Evolutionary conservation across 2,888 invertebrate species (phyloP), one percentile per base, ranked within the genome.

Genomic region (Drosophila seclusa): DNA sequence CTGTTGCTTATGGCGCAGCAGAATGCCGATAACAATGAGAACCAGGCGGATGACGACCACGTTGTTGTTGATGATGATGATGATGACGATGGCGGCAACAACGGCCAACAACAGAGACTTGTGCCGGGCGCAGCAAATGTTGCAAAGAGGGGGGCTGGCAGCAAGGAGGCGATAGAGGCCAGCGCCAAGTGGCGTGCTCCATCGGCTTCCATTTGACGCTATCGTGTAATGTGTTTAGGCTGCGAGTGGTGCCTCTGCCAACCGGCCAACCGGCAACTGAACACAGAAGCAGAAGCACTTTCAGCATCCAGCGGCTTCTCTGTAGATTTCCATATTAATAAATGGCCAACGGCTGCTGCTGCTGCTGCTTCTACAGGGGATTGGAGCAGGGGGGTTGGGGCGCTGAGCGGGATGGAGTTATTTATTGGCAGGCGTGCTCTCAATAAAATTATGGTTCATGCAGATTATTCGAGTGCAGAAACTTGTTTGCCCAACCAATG

Each of bases 301-400:
- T 67, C 36, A 73, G 60, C 76, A 61, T 65, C 60, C 73, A 57
- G 84, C 84, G 83, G 88, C 88, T 75, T 73, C 82, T 81, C 88
- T 82, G 89, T 83, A 87, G 87, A 87, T 89, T 87, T 87, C 85
- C 85, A 87, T 87, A 87, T 87, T 87, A 89, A 87, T 87, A 87
- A 87, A 89, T 89, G 87, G 89, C 84, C 76, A 76, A 76, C 72
- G 76, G 73, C 75, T 73, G 76, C 72, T 63, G 73, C 1, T 34
- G 52, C 18, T n/a, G 50, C 21, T 53, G 53, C 34, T 16, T 54
- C 34, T 11, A 45, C 42, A 53, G 58, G 53, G 38, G 34, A 16
- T 24, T 10, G 16, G 18, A 18, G 32, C 8, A 10, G 24, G 31
- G 32, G 32, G 32, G 11, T 29, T 48, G 67, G 31, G 42, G 61